Conservation (phyloP, 2,888 invertebrate species). For the Caenorhabditis afra region DNA sequence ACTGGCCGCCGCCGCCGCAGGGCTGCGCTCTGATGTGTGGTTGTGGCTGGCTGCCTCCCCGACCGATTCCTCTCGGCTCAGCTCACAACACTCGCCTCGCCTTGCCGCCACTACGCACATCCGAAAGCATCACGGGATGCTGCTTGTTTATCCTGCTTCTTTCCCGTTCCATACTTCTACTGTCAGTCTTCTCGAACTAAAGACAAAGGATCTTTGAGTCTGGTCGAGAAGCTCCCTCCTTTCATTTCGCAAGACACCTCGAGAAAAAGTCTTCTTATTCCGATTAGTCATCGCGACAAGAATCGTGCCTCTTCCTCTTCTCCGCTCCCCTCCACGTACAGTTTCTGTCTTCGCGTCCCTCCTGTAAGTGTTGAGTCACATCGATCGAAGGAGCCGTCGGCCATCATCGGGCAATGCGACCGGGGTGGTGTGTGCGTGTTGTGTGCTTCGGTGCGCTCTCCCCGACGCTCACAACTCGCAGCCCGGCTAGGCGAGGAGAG, state of each 20-base stretch:
- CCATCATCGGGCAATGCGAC: slow-evolving; percentile 45
- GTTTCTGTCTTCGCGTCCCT: no score
- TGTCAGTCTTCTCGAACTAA: no score
- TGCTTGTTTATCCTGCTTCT: slow-evolving; percentile 16
- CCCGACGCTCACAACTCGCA: slow-evolving; percentile 51
- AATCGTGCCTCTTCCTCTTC: not conserved
- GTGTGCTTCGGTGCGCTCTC: slow-evolving; percentile 45
- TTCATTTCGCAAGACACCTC: no score
- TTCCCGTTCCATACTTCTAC: not conserved
- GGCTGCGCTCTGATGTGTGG: slow-evolving; percentile 20
- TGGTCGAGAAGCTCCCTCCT: no score
- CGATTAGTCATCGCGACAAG: no score
- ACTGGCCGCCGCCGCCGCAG: slow-evolving; percentile 29
- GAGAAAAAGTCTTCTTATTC: no score
- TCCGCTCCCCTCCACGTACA: no score
- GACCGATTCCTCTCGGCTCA: slow-evolving; percentile 37
- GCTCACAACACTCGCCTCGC: slow-evolving; percentile 12
- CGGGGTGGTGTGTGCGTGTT: slow-evolving; percentile 45
- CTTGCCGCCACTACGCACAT: slow-evolving; percentile 8
- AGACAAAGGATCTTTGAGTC: no score
- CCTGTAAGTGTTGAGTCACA: not conserved
- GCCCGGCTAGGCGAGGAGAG: slow-evolving; percentile 51
- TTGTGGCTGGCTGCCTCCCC: slow-evolving; percentile 35
- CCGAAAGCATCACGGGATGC: slow-evolving; percentile 1
- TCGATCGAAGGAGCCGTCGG: slow-evolving; percentile 37